Conservation (phyloP, 2,888 invertebrate genomes). For the Tillus elongatus region DNA sequence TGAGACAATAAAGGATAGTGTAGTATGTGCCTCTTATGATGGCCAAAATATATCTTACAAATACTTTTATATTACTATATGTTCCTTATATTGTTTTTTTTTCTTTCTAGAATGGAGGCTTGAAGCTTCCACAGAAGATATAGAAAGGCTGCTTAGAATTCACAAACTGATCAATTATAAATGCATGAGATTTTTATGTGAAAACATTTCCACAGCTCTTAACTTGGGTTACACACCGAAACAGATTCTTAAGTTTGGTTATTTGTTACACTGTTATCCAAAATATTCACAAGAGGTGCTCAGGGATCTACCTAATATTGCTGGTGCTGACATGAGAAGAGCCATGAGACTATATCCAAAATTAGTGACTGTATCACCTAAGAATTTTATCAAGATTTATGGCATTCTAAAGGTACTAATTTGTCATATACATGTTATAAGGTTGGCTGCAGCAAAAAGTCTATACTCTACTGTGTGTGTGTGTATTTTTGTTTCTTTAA, state of each 20-base stretch:
- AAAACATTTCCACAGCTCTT: constrained; percentile 48
- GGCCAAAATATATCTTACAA: too few relatives aligned
- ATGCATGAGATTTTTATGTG: constrained; percentile 45
- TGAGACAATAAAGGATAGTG: too few relatives aligned
- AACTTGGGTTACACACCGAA: constrained; percentile 48
- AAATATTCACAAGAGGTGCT: constrained; percentile 50
- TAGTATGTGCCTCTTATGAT: too few relatives aligned
- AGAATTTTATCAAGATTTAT: constrained; percentile 47
- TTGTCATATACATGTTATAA: background rate
- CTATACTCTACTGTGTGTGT: too few relatives aligned
- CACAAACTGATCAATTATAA: constrained; percentile 39
- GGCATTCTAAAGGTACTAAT: constrained; percentile 44
- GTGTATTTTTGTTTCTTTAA: too few relatives aligned
- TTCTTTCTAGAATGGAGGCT: constrained; percentile 40
- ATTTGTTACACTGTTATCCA: constrained; percentile 51
- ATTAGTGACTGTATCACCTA: constrained; percentile 51
- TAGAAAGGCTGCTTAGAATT: constrained; percentile 35
- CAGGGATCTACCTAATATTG: constrained; percentile 45
- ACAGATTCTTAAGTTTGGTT: constrained; percentile 50
- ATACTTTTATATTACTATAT: too few relatives aligned
- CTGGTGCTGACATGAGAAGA: constrained; percentile 48
- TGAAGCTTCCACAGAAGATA: constrained; percentile 34
- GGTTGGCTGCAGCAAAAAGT: too few relatives aligned
- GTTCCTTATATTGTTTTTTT: too few relatives aligned
- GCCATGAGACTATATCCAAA: constrained; percentile 51